phyloP scores from a whole-genome alignment of 2,888 invertebrate genomes.

The Lasioglossum pauxillum region DNA sequence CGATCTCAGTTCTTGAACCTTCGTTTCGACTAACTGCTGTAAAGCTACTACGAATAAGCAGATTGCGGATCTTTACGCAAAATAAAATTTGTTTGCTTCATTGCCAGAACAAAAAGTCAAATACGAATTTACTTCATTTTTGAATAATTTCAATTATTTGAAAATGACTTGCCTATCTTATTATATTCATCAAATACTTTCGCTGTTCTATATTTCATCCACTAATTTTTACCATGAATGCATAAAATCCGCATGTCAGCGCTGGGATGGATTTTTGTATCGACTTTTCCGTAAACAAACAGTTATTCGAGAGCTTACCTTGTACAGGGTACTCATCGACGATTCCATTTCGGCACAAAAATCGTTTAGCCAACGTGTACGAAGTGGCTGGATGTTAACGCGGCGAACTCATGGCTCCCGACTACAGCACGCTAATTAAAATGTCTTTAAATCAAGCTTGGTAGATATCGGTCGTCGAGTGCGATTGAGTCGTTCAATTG shows the following conservation, averaged over 20 bases:
- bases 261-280: background rate
- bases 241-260: background rate
- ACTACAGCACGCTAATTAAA: conserved; percentile 63
- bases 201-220: background rate
- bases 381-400: conserved; percentile 1
- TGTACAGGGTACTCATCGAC: conserved; percentile 42
- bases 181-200: background rate
- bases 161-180: background rate
- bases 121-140: background rate
- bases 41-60: background rate
- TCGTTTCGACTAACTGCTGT: background rate
- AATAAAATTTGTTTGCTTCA: background rate
- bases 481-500: conserved; percentile 63
- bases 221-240: background rate
- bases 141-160: background rate
- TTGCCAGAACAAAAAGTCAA: background rate
- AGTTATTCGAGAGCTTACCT: conserved; percentile 46
- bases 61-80: background rate
- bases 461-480: conserved; percentile 14
- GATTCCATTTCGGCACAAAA: conserved; percentile 56
- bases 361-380: background rate
- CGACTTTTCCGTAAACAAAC: background rate
- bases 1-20: background rate
- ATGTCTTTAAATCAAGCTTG: conserved; percentile 52
- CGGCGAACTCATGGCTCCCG: conserved; percentile 36